Evolutionary conservation across 2,797 vertebrate genomes (phyloP), one percentile per base, ranked within the genome.

Genomic region (Crocidura indochinensis): DNA sequence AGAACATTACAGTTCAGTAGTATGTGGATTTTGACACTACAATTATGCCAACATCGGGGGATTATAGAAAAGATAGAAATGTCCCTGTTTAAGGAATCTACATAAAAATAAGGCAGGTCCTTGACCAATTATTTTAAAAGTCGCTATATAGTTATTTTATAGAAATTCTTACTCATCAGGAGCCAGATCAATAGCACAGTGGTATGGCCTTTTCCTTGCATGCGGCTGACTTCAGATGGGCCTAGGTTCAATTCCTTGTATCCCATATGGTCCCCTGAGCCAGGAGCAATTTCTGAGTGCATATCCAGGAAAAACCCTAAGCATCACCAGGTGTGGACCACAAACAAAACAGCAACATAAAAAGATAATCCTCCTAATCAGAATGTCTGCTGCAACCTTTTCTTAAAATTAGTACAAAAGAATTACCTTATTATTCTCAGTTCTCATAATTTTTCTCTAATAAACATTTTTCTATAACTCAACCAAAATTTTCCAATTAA

Each of bases 1-100:
- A 77, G 31, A 67, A 95, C 90, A 75, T 60, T 69, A 74, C 84
- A 84, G 68, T 85, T 92, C 14, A 49, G 46, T 93, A 84, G 20
- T 15, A 72, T 67, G 10, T 90, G 46, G 20, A n/a, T 56, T 92
- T 92, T 87, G 24, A 72, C 22, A 88, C 14, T 51, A 0, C 31
- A 82, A 86, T 62, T 75, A 85, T 86, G 24, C 46, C 8, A 76
- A 46, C 7, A 44, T 9, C 49, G 22, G 60, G 14, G 85, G 12
- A 11, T 27, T 67, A 1, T 1, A 62, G 9, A 89, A 68, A 4
- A 76, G 7, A 84, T 7, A 62, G 8, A 67, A 64, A 72, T 60
- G 0, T 53, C 29, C 24, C 11, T 69, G 17, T 4, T 2, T 84
- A 87, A 78, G 71, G 71, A 47, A 17, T 1, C 10, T 73, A 44